Base-by-base conservation (phyloP, 2,888 invertebrate genomes). In the Graphium colonna region DNA sequence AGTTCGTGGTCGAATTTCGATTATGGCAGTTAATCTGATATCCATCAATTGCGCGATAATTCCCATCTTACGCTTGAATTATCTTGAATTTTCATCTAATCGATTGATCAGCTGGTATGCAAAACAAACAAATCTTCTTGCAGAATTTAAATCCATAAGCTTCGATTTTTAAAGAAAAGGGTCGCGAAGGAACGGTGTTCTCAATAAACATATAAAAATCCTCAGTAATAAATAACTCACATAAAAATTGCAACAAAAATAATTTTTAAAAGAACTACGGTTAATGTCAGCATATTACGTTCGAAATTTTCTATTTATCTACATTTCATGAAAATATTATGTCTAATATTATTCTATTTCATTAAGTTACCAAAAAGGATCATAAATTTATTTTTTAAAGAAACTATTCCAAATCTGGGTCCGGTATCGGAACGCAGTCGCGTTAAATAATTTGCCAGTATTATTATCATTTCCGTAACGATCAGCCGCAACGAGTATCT, bases 361-460 rank as follows among this genome's bases (percentile, higher is more conserved):
- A 28, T 28, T 28, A 7, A 28, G 8, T n/a, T n/a, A n/a, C n/a
- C n/a, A 28, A 28, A 28, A 8, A 28, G 28, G 8, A 28, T 8
- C 4, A 28, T 8, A 4, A 4, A 28, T 28, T 8, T 4, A 28
- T 7, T 28, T 7, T 28, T 8, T 28, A 8, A 7, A 7, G 4
- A 33, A 33, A 33, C 9, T 10, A 10, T 33, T 33, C 4, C 28
- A 28, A 33, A 33, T 5, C n/a, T 13, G 26, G 10, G 38, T 12
- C 52, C 57, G 57, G 59, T 52, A 56, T 54, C 53, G 51, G 55
- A 60, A 69, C 51, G 51, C 58, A 59, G 60, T 57, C 60, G 47
- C 49, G 55, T 57, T 62, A 59, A 57, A 56, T 52, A 60, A 55
- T 58, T 58, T 52, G 52, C 52, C 46, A 41, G 38, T 47, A 52